Evolutionary conservation across 64 coral and sea anemone genomes (phyloP).

Genomic region (Stichodactyla helianthus): DNA sequence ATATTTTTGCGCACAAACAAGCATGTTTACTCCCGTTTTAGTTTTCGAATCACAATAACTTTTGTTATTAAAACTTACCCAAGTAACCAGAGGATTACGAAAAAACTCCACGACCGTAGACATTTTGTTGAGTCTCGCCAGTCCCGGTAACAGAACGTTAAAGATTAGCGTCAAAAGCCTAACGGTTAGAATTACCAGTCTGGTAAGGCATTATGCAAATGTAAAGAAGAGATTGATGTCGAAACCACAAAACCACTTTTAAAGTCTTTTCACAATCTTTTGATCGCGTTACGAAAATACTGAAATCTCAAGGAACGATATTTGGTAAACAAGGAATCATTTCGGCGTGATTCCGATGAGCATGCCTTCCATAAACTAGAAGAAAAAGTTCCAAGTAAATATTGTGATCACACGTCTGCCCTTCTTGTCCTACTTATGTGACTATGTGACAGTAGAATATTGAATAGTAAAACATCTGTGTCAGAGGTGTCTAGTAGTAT

Average conservation of each 20-base stretch:
- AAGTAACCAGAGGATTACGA: slow-evolving; percentile 67
- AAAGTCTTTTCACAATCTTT: neutral
- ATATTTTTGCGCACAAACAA: slow-evolving; percentile 10
- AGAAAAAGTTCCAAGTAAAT: neutral
- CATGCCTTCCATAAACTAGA: neutral
- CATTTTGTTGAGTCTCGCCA: slow-evolving; percentile 30
- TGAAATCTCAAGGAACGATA: neutral
- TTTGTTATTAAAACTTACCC: slow-evolving; percentile 44
- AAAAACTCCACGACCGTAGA: slow-evolving; percentile 58
- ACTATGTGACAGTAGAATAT: neutral
- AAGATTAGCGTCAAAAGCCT: slow-evolving; percentile 12
- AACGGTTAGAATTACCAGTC: slow-evolving; percentile 17
- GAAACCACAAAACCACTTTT: neutral
- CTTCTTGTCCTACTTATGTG: neutral
- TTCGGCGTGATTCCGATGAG: neutral
- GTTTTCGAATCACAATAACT: neutral
- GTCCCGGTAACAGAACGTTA: slow-evolving; percentile 13
- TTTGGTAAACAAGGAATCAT: neutral
- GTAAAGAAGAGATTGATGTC: neutral
- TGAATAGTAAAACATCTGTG: neutral
- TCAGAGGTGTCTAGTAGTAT: neutral
- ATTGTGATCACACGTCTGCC: neutral
- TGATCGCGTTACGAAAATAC: neutral
- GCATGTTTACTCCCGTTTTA: slow-evolving; percentile 1
- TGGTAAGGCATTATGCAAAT: neutral